phyloP scores from a whole-genome alignment of 1,140 invertebrate species.

The Gyrodactylus salaris region DNA sequence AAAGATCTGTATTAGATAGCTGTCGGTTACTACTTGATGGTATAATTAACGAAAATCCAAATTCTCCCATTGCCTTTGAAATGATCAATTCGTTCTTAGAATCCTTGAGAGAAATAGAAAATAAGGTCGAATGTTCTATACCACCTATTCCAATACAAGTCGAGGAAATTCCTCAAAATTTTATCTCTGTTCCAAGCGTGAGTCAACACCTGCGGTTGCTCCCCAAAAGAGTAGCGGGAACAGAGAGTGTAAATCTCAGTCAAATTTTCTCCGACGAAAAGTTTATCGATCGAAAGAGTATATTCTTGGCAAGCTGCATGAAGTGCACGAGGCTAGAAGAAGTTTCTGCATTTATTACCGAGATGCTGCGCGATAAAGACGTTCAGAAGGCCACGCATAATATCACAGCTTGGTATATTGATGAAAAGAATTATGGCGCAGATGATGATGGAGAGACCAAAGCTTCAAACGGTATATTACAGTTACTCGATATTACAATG shows the following conservation, averaged over 20 bases:
- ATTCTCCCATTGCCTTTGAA: background rate
- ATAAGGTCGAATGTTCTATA: background rate
- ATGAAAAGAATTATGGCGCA: background rate
- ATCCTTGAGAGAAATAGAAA: background rate
- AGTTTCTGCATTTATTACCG: background rate
- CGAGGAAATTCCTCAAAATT: background rate
- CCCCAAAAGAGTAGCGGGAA: background rate
- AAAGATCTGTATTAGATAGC: background rate
- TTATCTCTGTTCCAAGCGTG: background rate
- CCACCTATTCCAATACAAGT: background rate
- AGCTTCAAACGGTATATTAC: background rate
- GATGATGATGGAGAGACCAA: conserved; percentile 7
- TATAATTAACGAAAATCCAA: background rate
- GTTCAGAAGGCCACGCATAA: background rate
- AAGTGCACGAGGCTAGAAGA: background rate
- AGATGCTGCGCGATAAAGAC: background rate
- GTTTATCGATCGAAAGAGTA: conserved; percentile 4
- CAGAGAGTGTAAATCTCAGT: background rate
- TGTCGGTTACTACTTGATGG: background rate
- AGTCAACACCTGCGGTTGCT: background rate
- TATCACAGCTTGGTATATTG: background rate
- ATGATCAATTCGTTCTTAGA: background rate
- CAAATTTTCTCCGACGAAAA: background rate
- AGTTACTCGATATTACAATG: background rate
- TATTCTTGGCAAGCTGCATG: background rate